These are phyloP conservation scores for Cepaea nemoralis DNA, from an alignment of 1,140 invertebrate species.

Conservation along the genomic window DNA sequence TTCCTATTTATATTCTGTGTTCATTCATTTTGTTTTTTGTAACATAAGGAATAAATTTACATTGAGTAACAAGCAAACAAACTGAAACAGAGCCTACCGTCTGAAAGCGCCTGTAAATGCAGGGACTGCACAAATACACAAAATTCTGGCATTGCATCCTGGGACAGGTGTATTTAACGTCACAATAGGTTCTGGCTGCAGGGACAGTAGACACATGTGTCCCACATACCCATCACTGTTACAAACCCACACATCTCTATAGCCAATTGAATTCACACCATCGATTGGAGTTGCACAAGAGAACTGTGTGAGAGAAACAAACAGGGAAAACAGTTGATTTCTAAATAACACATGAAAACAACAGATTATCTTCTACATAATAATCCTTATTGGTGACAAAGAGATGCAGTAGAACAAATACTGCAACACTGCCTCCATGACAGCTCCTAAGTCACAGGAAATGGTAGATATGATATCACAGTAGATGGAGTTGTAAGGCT, in stretches of 20 bases:
- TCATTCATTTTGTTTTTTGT: no score
- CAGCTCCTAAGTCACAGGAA: no score
- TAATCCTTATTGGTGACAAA: no score
- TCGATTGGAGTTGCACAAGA: slow-evolving; percentile 91
- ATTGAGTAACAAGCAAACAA: neutral
- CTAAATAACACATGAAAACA: no score
- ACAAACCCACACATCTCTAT: slow-evolving; percentile 91
- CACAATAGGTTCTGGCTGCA: slow-evolving; percentile 91
- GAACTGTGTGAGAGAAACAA: slow-evolving; percentile 76
- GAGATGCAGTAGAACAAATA: no score
- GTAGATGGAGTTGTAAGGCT: no score
- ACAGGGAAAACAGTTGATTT: no score
- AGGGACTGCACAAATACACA: slow-evolving; percentile 91
- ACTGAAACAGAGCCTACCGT: slow-evolving; percentile 51
- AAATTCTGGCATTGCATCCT: slow-evolving; percentile 88
- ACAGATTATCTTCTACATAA: no score
- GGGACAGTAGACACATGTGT: slow-evolving; percentile 91
- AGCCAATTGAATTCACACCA: slow-evolving; percentile 73
- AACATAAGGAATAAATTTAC: no score
- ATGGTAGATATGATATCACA: no score
- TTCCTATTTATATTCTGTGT: no score
- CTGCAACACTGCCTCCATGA: no score
- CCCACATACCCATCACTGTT: slow-evolving; percentile 98
- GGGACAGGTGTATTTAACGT: slow-evolving; percentile 94
- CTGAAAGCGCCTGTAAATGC: slow-evolving; percentile 70